Percentiles rank a stretch among this genome's conserved stretches.
Conservation (phyloP, 2,888 invertebrate species). For the Cataglyphis rosenhaueri region DNA sequence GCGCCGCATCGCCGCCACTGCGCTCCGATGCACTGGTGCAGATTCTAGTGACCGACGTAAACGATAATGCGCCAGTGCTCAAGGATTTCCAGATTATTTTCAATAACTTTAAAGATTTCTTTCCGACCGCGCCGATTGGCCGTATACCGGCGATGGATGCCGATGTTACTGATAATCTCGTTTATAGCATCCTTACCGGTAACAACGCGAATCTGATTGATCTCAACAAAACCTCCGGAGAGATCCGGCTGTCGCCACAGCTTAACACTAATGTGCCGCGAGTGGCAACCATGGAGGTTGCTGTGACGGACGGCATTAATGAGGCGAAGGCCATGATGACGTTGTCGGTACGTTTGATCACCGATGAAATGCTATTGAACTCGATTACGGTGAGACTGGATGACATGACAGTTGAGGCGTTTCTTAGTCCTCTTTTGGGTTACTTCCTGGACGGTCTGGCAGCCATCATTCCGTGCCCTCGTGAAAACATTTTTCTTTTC, state of each 20-base stretch:
- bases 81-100: constrained; percentile 97
- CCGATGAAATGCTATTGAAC: constrained; percentile 97
- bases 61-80: constrained; percentile 97
- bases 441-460: constrained; percentile 96
- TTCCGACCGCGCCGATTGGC: constrained; percentile 96
- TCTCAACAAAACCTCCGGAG: constrained; percentile 93
- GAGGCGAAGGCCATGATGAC: constrained; percentile 97
- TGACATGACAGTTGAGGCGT: constrained; percentile 97
- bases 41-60: constrained; percentile 96
- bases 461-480: constrained; percentile 96
- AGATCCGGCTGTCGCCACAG: constrained; percentile 95
- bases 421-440: constrained; percentile 94
- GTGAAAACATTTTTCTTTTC: constrained; percentile 96
- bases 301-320: constrained; percentile 97
- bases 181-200: constrained; percentile 94
- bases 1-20: constrained; percentile 96
- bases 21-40: constrained; percentile 95
- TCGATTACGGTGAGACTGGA: constrained; percentile 97
- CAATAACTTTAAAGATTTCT: constrained; percentile 97
- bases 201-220: constrained; percentile 96
- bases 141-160: constrained; percentile 97
- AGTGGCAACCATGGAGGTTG: constrained; percentile 96
- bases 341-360: constrained; percentile 95
- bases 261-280: constrained; percentile 98
- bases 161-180: constrained; percentile 95